Conservation (phyloP, 1,140 invertebrate genomes). For the Cherax quadricarinatus region DNA sequence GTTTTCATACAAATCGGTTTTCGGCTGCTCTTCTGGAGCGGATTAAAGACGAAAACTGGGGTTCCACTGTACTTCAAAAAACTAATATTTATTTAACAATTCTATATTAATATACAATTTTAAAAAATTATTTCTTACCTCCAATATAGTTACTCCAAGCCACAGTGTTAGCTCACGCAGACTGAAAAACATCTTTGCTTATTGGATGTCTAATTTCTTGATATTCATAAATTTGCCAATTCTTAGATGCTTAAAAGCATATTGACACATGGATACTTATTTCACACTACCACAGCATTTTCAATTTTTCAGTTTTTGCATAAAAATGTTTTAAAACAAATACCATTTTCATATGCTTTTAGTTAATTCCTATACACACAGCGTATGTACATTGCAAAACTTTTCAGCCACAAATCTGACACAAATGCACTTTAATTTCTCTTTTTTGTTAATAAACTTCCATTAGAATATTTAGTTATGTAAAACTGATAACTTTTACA, state of each 20-base stretch:
- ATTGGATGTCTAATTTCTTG: background rate
- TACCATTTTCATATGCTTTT: background rate
- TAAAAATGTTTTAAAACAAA: background rate
- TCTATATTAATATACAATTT: no score
- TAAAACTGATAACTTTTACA: no score
- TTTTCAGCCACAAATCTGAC: background rate
- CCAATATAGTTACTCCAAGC: slow-evolving; percentile 48
- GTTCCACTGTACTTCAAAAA: no score
- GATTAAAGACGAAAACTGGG: no score
- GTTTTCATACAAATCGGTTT: no score
- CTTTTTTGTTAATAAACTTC: no score
- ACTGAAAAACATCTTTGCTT: slow-evolving; percentile 48
- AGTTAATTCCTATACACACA: background rate
- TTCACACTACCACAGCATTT: background rate
- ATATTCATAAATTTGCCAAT: background rate
- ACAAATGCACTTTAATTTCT: no score
- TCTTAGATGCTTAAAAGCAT: background rate
- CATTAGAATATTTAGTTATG: no score
- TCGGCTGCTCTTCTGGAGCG: no score
- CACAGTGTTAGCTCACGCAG: slow-evolving; percentile 33
- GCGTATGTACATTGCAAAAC: background rate
- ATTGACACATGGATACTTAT: background rate
- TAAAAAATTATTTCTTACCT: slow-evolving; percentile 28
- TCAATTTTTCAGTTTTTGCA: background rate
- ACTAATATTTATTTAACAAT: no score